Evolutionary conservation across 2,888 invertebrate genomes (phyloP).

Genomic region (Drosophila paranaensis): DNA sequence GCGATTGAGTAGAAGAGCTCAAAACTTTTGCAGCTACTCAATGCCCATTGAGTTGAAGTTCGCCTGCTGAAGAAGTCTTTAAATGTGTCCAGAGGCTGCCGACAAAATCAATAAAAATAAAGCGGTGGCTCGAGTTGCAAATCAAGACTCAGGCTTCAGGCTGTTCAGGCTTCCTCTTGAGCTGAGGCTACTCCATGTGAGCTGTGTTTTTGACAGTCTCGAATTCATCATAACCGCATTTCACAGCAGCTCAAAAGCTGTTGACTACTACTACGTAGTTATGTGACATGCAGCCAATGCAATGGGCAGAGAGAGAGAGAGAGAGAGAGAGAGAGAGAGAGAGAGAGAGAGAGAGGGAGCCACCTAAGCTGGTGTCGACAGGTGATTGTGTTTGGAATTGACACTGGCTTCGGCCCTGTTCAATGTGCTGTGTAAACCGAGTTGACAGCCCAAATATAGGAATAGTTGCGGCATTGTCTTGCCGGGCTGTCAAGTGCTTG

Average conservation of each 20-base stretch:
- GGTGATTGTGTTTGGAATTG: slow-evolving; percentile 2
- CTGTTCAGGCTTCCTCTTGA: not conserved
- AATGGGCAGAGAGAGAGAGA: too few species aligned
- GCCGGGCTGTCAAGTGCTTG: slow-evolving; percentile 13
- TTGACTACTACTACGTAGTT: too few species aligned
- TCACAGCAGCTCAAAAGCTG: not conserved
- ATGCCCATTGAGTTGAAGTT: not conserved
- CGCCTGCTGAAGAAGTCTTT: not conserved
- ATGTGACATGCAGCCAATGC: not conserved
- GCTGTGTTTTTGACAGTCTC: not conserved
- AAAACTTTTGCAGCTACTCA: slow-evolving; percentile 20
- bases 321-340: too few species aligned
- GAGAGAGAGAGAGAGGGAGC: not conserved
- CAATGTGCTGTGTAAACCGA: slow-evolving; percentile 54
- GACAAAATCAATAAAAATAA: slow-evolving; percentile 3
- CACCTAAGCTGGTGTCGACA: not conserved
- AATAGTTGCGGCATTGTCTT: slow-evolving; percentile 31
- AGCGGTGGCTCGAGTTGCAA: slow-evolving; percentile 1
- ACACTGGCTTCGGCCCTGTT: slow-evolving; percentile 24
- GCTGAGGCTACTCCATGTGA: not conserved
- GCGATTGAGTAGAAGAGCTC: slow-evolving; percentile 6
- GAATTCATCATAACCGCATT: slow-evolving; percentile 5
- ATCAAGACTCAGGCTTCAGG: not conserved
- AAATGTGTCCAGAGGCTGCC: not conserved
- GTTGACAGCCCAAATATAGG: slow-evolving; percentile 38